Conservation (phyloP, 2,113 vertebrate genomes). For the Egretta garzetta region DNA sequence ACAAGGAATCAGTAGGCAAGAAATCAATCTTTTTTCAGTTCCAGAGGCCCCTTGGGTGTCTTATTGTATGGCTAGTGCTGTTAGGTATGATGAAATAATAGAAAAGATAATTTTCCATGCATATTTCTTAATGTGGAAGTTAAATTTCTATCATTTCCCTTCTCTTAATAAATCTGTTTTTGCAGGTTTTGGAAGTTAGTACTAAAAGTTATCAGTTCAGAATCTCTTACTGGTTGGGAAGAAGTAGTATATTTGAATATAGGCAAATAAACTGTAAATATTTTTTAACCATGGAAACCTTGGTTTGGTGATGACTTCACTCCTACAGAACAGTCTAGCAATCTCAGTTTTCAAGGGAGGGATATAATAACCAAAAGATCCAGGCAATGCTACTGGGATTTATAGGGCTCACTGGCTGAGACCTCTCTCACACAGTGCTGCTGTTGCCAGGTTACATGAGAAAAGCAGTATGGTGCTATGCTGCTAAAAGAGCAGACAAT, state of each 20-base stretch:
- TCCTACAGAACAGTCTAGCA: not conserved
- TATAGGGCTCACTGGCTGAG: not conserved
- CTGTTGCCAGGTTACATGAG: not conserved
- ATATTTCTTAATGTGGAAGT: not conserved
- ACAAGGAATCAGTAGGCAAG: not conserved
- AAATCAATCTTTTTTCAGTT: not conserved
- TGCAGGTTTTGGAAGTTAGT: not conserved
- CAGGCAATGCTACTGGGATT: not conserved
- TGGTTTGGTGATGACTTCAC: not conserved
- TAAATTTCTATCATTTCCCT: not conserved
- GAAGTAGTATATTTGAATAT: not conserved
- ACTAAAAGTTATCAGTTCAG: not conserved
- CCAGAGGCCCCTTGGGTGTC: not conserved
- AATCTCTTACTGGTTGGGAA: not conserved
- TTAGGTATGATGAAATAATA: not conserved
- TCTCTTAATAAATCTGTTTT: not conserved
- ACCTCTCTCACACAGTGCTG: not conserved
- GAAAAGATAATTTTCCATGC: not conserved
- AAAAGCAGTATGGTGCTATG: not conserved
- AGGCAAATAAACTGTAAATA: not conserved
- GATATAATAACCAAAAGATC: not conserved
- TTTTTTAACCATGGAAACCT: slow-evolving; percentile 16
- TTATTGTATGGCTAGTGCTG: not conserved
- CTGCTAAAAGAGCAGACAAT: not conserved
- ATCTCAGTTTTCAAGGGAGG: not conserved